Conservation (phyloP, 2,888 invertebrate genomes). For the Melanargia galathea region DNA sequence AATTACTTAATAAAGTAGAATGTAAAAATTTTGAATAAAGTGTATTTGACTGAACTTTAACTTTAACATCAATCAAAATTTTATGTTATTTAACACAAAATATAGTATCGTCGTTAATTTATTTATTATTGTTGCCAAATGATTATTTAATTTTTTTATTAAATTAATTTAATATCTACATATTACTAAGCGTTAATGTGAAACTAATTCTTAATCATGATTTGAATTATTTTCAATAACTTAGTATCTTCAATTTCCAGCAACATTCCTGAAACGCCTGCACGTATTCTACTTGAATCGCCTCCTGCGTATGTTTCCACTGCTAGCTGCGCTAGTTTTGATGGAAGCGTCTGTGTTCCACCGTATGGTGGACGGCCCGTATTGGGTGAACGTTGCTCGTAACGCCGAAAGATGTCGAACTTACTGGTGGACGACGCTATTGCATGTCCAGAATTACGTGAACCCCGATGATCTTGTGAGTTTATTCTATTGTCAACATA, state of each 20-base stretch:
- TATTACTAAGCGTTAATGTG: too few relatives aligned
- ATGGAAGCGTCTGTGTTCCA: constrained; percentile 59
- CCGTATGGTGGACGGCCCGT: constrained; percentile 59
- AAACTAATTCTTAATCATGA: too few relatives aligned
- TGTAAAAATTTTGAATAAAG: too few relatives aligned
- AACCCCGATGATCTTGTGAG: constrained; percentile 41
- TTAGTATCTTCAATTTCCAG: constrained; percentile 48
- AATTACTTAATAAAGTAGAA: too few relatives aligned
- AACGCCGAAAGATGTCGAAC: constrained; percentile 46
- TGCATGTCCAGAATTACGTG: constrained; percentile 49
- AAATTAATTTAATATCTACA: too few relatives aligned
- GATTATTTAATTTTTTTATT: too few relatives aligned
- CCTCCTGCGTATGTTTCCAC: constrained; percentile 62
- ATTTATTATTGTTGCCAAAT: too few relatives aligned
- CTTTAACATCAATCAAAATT: too few relatives aligned
- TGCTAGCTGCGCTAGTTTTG: constrained; percentile 55
- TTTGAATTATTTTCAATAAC: constrained; percentile 4
- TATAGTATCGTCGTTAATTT: too few relatives aligned
- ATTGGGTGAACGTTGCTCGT: constrained; percentile 48
- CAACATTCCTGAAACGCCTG: constrained; percentile 54
- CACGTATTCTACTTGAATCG: constrained; percentile 67
- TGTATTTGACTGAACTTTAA: too few relatives aligned
- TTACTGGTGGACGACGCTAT: constrained; percentile 52
- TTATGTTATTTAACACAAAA: too few relatives aligned
- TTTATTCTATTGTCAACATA: constrained; percentile 11